Evolutionary conservation across 1,140 invertebrate species (phyloP), one percentile per base, ranked within the genome.

Genomic region (Pseudomyrmex flavicornis): DNA sequence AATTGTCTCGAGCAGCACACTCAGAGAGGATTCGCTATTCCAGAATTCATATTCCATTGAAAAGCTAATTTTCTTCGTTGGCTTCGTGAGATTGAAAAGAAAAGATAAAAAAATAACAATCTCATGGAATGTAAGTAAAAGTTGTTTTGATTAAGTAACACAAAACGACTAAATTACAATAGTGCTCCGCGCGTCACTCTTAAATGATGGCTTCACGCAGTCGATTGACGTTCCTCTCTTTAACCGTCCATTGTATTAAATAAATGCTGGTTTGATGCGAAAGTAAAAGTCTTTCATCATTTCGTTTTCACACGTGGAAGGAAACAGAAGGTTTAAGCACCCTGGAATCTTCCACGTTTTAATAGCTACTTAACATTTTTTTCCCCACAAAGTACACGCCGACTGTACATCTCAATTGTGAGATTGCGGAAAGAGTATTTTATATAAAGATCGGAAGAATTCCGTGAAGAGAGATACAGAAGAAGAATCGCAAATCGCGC

Each of bases 321-420:
- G 22, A 46, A 12, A 58, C 52, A 35, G 35, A 35, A 35, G 35
- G 54, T 69, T 54, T 17, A 1, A 20, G 54, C 44, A 58, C 59
- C 54, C 52, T 35, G 17, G 12, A 48, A 70, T 7, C 9, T 72
- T 72, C 20, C 44, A 44, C 13, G 48, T 59, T 70, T 69, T 80
- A 61, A 56, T 70, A 35, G 12, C n/a, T 59, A 54, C 70, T 80
- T 80, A 50, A 9, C 44, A 72, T 59, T 35, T 13, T 61, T 50
- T 80, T 50, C 44, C 70, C 68, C 17, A 8, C 44, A 10, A 70
- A 7, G 5, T 5, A 48, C 9, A 35, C 44, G 46, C 20, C 22
- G 54, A 69, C 20, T 58, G 54, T 58, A 35, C 35, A 35, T 35
- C 13, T 79, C 59, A 70, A 48, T 61, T 59, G 76, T 70, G 54